Conservation (phyloP, 1,140 invertebrate genomes). For the Ladona fulva region DNA sequence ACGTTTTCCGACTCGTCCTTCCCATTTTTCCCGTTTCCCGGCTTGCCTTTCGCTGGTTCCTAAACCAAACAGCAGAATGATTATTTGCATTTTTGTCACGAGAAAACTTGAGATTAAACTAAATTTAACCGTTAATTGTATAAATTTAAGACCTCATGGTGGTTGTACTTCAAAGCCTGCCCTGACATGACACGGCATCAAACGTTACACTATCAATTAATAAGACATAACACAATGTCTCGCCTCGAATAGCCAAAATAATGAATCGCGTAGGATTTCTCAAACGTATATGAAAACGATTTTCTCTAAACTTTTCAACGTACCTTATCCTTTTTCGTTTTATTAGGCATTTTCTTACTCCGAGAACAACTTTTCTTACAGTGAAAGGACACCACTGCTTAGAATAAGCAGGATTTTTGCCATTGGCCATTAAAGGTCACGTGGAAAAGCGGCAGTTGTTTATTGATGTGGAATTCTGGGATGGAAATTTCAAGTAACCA, state of each 20-base stretch:
- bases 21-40: constrained; percentile 39
- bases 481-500: background rate
- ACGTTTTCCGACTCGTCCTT: constrained; percentile 38
- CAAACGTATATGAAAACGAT: constrained; percentile 16
- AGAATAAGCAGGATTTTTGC: constrained; percentile 14
- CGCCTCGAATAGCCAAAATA: constrained; percentile 26
- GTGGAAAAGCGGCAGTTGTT: constrained; percentile 7
- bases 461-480: background rate
- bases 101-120: background rate
- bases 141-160: background rate
- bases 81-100: background rate
- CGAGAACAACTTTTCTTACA: constrained; percentile 19
- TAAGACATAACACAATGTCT: constrained; percentile 17
- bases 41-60: constrained; percentile 38
- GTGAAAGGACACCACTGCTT: background rate
- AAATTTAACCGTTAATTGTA: constrained; percentile 5
- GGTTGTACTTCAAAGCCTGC: background rate
- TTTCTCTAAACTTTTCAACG: constrained; percentile 24
- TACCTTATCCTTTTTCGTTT: constrained; percentile 41
- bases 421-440: constrained; percentile 25
- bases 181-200: background rate
- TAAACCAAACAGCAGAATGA: constrained; percentile 32
- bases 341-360: constrained; percentile 35
- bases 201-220: constrained; percentile 27
- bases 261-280: constrained; percentile 13